Evolutionary conservation across 1,140 invertebrate genomes (phyloP), one percentile per base, ranked within the genome.

Genomic region (Calosoma granatense): DNA sequence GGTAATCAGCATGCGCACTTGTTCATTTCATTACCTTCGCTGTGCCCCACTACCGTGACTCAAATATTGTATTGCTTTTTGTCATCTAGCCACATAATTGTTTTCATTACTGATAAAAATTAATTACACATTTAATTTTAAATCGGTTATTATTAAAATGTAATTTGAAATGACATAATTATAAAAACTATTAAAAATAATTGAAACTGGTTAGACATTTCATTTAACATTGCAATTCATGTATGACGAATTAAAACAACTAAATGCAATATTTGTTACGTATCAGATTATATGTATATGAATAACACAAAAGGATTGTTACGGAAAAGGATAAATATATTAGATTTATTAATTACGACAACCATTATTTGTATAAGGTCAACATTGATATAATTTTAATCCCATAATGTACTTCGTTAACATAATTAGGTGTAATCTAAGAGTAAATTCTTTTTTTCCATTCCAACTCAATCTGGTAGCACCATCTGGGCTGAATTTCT

Each of bases 361-460:
- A 30, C 26, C 26, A 30, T 6, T 30, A 30, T 47, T 47, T 17
- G 17, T 47, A 47, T 47, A 47, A 47, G 9, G 41, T 47, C 41
- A 47, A 47, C 41, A 47, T 47, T 12, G 41, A 47, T 47, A 47
- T 47, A 47, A 47, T 47, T 47, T 47, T 47, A 12, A 47, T 12
- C 17, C 41, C 41, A 9, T 12, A 12, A 47, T 12, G 17, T 9
- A 12, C 4, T 47, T 47, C 15, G 41, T 47, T 47, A 47, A 47
- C 41, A 47, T 47, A 47, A 47, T 30, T 30, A 30, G 26, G 26
- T 47, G 15, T 47, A 47, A 12, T 17, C 17, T 47, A 11, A 17
- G 15, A 47, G 41, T 47, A 47, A 47, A 47, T 9, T 47, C 9
- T 47, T 17, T 12, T 47, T 47, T 17, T 47, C 17, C 41, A 47